Percentiles rank a stretch among this genome's conserved stretches.
Conservation (phyloP, 2,888 invertebrate genomes). For the Tuberolachnus salignus region DNA sequence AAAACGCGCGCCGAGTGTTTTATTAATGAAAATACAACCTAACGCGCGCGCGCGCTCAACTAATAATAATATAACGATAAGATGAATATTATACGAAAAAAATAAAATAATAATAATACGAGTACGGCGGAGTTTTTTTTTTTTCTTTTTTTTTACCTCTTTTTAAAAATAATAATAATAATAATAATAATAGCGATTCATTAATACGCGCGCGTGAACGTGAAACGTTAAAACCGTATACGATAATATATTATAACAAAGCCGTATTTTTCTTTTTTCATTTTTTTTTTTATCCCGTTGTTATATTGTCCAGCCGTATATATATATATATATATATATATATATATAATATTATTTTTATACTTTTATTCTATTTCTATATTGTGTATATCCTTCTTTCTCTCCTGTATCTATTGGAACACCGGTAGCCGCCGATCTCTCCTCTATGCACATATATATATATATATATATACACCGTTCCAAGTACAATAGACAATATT, state of each 20-base stretch:
- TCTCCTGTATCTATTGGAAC: background rate
- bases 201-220: constrained; percentile 7
- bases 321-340: no score
- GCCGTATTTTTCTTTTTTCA: constrained; percentile 28
- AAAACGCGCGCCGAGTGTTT: constrained; percentile 35
- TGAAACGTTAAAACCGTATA: no score
- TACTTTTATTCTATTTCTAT: background rate
- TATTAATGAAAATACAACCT: constrained; percentile 49
- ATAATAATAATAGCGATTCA: constrained; percentile 42
- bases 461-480: constrained; percentile 28
- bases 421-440: constrained; percentile 52
- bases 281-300: background rate
- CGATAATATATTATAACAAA: constrained; percentile 9
- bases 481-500: constrained; percentile 33
- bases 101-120: background rate
- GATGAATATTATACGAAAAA: no score
- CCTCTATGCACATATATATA: background rate
- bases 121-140: background rate
- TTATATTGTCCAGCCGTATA: background rate
- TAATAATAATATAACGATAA: no score
- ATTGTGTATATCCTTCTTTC: background rate
- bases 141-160: background rate
- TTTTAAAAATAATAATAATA: no score
- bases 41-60: background rate
- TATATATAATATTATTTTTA: background rate